A percentile compares a stretch with the other conserved stretches of the same genome.
Conservation (phyloP, 2,113 vertebrate genomes). For the Mesocricetus auratus region DNA sequence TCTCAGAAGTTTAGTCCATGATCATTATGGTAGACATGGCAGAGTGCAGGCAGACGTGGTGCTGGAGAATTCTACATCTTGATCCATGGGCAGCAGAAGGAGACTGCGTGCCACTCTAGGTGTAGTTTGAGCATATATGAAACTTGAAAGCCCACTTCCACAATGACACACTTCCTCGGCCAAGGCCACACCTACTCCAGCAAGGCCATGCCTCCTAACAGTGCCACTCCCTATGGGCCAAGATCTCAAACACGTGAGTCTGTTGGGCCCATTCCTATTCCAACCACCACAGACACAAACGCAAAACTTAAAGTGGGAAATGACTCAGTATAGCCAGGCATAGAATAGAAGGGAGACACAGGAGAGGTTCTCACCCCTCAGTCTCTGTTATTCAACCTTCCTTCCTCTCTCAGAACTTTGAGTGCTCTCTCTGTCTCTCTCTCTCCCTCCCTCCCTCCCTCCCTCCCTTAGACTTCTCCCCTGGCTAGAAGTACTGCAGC, state of each 20-base stretch:
- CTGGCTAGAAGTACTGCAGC: background rate
- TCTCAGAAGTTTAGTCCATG: background rate
- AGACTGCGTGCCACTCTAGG: background rate
- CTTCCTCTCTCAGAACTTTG: background rate
- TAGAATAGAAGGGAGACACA: background rate
- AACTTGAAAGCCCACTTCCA: background rate
- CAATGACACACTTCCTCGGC: no score
- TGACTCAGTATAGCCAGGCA: background rate
- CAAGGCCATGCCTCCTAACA: no score
- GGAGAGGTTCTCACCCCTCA: rapidly evolving
- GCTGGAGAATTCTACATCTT: background rate
- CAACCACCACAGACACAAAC: background rate
- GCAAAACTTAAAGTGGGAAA: background rate
- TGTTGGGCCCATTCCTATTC: no score
- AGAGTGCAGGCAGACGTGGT: background rate
- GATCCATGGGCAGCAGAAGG: background rate
- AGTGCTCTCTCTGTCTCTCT: rapidly evolving
- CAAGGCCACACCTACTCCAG: no score
- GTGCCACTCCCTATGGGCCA: no score
- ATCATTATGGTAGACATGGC: background rate
- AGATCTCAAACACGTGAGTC: background rate
- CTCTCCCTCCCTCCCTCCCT: background rate
- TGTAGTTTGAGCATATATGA: background rate
- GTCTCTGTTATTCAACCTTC: background rate
- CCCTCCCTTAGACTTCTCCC: background rate